A percentile compares a stretch with the other conserved stretches of the same genome.
These are phyloP conservation scores for Gerris lacustris DNA, from an alignment of 2,888 invertebrate species.

Conservation along the genomic window DNA sequence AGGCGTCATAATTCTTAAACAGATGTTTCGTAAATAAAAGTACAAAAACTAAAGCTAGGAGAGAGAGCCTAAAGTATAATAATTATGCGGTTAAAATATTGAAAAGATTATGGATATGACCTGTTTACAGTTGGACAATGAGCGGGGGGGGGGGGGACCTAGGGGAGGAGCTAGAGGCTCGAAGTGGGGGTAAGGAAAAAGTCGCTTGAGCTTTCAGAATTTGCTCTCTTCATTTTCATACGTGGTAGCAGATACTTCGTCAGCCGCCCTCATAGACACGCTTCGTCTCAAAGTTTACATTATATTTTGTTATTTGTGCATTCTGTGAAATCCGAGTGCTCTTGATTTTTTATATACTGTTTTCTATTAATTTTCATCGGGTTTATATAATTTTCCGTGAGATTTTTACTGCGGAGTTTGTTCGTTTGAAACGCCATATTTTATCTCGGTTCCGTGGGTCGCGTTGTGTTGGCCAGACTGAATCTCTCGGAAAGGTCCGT, in stretches of 20 bases:
- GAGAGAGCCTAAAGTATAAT: too few relatives aligned
- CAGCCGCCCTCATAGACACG: not conserved
- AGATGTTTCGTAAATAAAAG: too few relatives aligned
- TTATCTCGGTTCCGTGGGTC: not conserved
- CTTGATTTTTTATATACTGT: not conserved
- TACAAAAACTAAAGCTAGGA: too few relatives aligned
- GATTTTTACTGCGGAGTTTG: not conserved
- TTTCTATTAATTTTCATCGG: not conserved
- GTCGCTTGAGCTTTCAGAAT: constrained; percentile 4
- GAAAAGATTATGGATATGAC: too few relatives aligned
- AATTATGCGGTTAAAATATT: too few relatives aligned
- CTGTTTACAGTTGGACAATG: too few relatives aligned
- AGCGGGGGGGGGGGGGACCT: not conserved
- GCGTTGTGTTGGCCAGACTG: constrained; percentile 1
- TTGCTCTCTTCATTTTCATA: constrained; percentile 10
- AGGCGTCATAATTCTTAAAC: too few relatives aligned
- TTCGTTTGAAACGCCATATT: not conserved
- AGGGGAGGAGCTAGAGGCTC: not conserved
- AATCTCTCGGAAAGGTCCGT: not conserved
- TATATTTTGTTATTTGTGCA: not conserved
- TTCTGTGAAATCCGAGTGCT: not conserved
- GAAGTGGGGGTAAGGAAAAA: constrained; percentile 7
- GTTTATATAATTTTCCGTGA: not conserved
- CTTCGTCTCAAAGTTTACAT: not conserved
- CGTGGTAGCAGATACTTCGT: constrained; percentile 1